A percentile compares a stretch with the other conserved stretches of the same genome.
phyloP scores from a whole-genome alignment of 2,888 invertebrate species.

The Autographa gamma region DNA sequence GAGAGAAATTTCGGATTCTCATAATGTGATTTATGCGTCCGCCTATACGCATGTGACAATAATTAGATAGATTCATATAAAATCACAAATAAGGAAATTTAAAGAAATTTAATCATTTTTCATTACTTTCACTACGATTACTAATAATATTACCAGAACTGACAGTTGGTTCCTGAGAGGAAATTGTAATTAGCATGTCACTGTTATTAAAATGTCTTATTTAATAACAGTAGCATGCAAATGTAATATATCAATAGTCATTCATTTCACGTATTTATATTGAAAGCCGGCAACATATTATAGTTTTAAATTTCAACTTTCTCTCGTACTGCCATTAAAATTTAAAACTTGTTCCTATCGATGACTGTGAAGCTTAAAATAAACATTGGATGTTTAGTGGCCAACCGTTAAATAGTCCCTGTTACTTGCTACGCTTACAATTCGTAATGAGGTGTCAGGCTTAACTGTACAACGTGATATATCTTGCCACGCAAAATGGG shows the following conservation, averaged over 20 bases:
- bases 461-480: conserved; percentile 59
- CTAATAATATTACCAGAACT: not conserved
- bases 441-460: conserved; percentile 75
- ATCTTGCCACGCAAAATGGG: conserved; percentile 59
- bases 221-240: conserved; percentile 1
- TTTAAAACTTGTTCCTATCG: conserved; percentile 86
- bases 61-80: not conserved
- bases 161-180: not conserved
- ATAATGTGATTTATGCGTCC: not conserved
- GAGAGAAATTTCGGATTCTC: not conserved
- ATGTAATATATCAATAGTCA: conserved; percentile 47
- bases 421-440: conserved; percentile 76
- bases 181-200: not conserved
- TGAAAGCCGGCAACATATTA: conserved; percentile 76
- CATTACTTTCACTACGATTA: conserved; percentile 4
- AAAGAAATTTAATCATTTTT: not conserved
- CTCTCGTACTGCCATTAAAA: conserved; percentile 82
- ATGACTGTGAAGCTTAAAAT: conserved; percentile 76
- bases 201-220: not conserved
- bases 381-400: conserved; percentile 76
- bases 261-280: conserved; percentile 71
- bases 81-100: not conserved
- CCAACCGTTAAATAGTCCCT: conserved; percentile 82
- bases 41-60: not conserved
- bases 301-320: conserved; percentile 77